Evolutionary conservation across 2,797 vertebrate species (phyloP).

Genomic region (Diglossa cyanea): DNA sequence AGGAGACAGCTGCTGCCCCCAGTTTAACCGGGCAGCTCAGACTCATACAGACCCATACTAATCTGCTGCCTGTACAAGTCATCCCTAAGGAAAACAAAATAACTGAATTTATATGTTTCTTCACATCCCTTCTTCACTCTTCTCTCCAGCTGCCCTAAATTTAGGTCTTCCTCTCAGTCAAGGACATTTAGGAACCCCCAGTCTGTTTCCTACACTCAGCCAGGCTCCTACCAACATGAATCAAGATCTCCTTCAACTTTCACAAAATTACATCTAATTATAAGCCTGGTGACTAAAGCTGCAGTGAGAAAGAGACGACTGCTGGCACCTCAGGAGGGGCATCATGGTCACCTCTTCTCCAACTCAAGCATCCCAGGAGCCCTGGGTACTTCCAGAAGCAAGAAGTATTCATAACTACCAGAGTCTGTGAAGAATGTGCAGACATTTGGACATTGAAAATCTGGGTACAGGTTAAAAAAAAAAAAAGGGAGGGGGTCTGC

Average conservation of each 20-base stretch:
- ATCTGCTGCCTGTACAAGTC: background rate
- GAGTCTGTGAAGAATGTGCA: background rate
- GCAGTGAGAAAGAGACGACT: background rate
- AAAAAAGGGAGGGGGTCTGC: accelerated
- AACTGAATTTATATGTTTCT: background rate
- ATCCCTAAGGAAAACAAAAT: background rate
- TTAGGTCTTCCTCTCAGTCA: background rate
- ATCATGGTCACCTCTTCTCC: background rate
- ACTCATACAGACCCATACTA: background rate
- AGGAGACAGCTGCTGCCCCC: background rate
- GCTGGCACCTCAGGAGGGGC: background rate
- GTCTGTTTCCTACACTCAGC: background rate
- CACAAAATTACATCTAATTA: background rate
- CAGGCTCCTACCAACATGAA: background rate
- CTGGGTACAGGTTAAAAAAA: background rate
- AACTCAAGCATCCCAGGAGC: background rate
- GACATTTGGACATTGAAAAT: background rate
- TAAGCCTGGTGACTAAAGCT: background rate
- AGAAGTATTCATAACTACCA: background rate
- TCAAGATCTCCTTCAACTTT: background rate
- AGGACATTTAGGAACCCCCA: background rate
- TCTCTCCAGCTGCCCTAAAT: background rate
- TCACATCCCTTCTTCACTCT: background rate
- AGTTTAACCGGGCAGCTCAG: background rate
- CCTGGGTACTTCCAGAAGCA: background rate